These are phyloP conservation scores for Champsocephalus gunnari DNA, from an alignment of 2,797 vertebrate species.

Conservation along the genomic window DNA sequence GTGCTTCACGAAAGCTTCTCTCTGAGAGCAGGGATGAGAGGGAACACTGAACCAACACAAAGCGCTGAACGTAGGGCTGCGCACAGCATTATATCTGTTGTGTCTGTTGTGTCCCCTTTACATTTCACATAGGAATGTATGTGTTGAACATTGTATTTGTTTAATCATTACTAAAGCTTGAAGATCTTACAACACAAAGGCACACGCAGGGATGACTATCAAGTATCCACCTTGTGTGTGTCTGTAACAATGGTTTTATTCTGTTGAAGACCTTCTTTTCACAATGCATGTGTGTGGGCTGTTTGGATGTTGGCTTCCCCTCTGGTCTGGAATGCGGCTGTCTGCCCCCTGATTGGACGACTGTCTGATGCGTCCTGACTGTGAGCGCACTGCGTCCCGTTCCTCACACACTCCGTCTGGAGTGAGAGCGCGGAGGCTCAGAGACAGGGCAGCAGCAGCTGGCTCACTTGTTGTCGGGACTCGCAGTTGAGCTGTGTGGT, in stretches of 20 bases:
- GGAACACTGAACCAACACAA: too few species aligned
- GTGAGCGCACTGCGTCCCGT: slow-evolving; percentile 39
- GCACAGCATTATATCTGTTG: too few species aligned
- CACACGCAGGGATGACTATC: too few species aligned
- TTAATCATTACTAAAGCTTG: too few species aligned
- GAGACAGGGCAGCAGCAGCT: slow-evolving; percentile 49
- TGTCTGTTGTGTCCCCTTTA: too few species aligned
- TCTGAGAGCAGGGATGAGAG: too few species aligned
- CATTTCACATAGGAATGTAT: too few species aligned
- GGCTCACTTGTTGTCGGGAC: slow-evolving; percentile 64
- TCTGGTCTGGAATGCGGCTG: slow-evolving; percentile 68
- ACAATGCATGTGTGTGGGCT: slow-evolving; percentile 37
- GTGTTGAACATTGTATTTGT: too few species aligned
- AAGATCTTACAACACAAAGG: too few species aligned
- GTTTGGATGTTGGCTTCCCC: slow-evolving; percentile 55
- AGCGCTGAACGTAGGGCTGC: too few species aligned
- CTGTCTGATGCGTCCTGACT: slow-evolving; percentile 67
- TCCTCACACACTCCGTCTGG: slow-evolving; percentile 17
- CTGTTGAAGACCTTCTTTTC: slow-evolving; percentile 16
- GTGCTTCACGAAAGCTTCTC: too few species aligned
- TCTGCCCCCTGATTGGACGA: slow-evolving; percentile 67
- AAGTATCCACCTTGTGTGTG: background rate
- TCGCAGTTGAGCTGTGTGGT: slow-evolving; percentile 56
- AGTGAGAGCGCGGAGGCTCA: slow-evolving; percentile 46
- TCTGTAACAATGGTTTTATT: slow-evolving; percentile 7